phyloP scores from a whole-genome alignment of 2,797 vertebrate species.

The Halcyon smyrnensis region DNA sequence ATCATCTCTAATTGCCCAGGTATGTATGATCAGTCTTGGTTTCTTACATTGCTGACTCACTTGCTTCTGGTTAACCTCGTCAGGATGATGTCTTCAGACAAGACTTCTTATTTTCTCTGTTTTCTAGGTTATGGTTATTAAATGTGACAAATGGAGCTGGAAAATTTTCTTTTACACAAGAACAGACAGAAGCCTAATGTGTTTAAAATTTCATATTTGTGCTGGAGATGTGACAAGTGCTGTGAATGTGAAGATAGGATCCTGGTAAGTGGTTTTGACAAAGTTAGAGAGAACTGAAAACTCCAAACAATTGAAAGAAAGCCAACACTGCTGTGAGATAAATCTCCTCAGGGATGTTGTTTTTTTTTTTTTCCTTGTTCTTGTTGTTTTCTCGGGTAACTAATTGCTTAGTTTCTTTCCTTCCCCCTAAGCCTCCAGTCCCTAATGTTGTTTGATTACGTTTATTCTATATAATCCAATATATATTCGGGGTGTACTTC shows the following conservation, averaged over 20 bases:
- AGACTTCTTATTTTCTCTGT: not conserved
- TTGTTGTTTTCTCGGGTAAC: not conserved
- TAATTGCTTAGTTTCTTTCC: not conserved
- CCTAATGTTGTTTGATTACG: not conserved
- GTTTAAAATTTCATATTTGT: conserved; percentile 29
- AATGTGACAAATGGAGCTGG: conserved; percentile 15
- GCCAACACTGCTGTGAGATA: not conserved
- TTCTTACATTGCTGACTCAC: not conserved
- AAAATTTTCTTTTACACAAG: not conserved
- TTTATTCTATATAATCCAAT: not conserved
- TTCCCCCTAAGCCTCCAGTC: rapidly evolving
- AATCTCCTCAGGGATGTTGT: not conserved
- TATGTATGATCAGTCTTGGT: too few relatives aligned
- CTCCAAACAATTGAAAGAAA: not conserved
- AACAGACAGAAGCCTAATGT: not conserved
- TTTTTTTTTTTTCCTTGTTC: not conserved
- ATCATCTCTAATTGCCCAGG: not conserved
- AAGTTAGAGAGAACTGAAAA: not conserved
- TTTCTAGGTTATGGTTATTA: not conserved
- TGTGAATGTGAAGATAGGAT: not conserved
- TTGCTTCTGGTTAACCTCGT: not conserved
- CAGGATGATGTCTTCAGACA: not conserved
- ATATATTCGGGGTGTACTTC: rapidly evolving
- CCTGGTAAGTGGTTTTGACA: not conserved
- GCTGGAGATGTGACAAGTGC: not conserved